Conservation (phyloP, 2,888 invertebrate species). For the Leucophora obtusa region DNA sequence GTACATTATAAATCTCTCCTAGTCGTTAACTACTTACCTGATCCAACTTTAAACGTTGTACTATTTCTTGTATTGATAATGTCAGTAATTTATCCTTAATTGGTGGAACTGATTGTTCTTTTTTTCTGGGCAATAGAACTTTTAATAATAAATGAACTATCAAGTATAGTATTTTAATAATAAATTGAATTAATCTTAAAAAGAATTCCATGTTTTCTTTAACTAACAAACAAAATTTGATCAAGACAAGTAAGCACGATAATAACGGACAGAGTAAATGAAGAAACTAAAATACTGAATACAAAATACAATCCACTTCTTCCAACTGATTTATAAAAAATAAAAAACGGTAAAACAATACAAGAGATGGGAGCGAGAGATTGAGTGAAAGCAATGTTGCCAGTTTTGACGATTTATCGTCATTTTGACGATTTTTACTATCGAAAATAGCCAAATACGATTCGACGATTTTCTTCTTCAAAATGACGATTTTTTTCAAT, state of each 20-base stretch:
- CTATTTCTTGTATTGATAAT: constrained; percentile 67
- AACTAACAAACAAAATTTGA: background rate
- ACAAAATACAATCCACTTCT: background rate
- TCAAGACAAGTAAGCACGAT: background rate
- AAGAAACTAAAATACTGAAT: background rate
- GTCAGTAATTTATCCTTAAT: constrained; percentile 67
- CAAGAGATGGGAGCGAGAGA: background rate
- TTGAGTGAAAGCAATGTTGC: no score
- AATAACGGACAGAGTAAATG: background rate
- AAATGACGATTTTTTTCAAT: no score
- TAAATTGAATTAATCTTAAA: constrained; percentile 67
- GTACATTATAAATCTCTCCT: background rate
- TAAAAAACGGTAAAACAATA: background rate
- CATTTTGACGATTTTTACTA: no score
- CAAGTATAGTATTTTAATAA: constrained; percentile 62
- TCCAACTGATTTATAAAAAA: background rate
- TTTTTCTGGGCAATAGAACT: constrained; percentile 24
- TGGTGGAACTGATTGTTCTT: constrained; percentile 61
- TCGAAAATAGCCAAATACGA: no score
- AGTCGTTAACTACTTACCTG: constrained; percentile 68
- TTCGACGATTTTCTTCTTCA: no score
- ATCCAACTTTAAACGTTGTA: constrained; percentile 65
- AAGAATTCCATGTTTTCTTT: constrained; percentile 70
- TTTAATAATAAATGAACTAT: constrained; percentile 53
- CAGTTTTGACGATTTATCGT: no score